Conservation (phyloP, 2,113 vertebrate species). For the Hylia prasina region DNA sequence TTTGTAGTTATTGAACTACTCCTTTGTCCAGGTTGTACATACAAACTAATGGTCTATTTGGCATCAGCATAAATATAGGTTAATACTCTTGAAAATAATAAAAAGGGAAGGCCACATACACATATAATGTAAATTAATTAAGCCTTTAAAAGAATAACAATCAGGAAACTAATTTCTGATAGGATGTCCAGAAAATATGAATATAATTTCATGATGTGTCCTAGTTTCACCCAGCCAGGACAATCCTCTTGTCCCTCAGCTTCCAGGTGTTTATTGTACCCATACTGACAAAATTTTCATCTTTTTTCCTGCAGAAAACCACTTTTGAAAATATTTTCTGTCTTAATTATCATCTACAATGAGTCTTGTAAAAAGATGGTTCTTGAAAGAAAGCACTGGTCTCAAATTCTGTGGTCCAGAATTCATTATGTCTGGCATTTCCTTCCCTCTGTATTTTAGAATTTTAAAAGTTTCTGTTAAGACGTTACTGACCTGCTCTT, state of each 20-base stretch:
- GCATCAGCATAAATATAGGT: background rate
- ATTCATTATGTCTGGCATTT: background rate
- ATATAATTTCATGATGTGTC: background rate
- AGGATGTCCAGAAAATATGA: background rate
- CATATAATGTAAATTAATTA: background rate
- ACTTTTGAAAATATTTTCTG: accelerated
- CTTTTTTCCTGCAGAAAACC: background rate
- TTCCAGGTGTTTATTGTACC: background rate
- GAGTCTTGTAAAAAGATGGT: background rate
- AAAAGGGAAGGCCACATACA: background rate
- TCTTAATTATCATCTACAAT: background rate
- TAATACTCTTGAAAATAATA: background rate
- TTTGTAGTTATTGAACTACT: background rate
- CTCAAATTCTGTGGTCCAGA: background rate
- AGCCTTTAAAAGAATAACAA: background rate
- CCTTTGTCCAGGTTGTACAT: background rate
- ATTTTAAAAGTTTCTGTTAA: background rate
- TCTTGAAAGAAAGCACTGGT: background rate
- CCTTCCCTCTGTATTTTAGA: background rate
- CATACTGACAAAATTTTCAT: background rate
- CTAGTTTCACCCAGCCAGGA: background rate
- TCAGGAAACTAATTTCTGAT: background rate
- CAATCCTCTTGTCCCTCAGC: background rate
- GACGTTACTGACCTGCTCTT: background rate
- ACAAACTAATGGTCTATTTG: background rate